Evolutionary conservation across 2,888 invertebrate genomes (phyloP), one percentile per base, ranked within the genome.

Genomic region (Scelioninae gen. 2): DNA sequence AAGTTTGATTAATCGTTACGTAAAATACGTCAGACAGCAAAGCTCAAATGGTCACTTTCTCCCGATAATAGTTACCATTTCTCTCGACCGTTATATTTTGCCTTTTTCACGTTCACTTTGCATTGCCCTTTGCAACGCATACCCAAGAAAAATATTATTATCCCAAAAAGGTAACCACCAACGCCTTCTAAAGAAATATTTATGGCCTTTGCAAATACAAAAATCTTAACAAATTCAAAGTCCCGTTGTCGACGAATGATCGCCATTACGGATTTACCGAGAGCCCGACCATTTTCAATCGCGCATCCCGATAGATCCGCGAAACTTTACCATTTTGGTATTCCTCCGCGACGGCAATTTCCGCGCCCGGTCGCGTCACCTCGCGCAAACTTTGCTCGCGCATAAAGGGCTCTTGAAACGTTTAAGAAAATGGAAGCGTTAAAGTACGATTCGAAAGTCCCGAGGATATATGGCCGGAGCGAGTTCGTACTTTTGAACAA

Each of bases 401-500:
- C 5, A 19, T 28, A 55, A 55, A 46, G 28, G 43, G 46, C 28
- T 46, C 22, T 19, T 41, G 48, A 39, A 57, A 57, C 57, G 57
- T 67, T 67, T 67, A 67, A 67, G 65, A 67, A 65, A 57, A 67
- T 57, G 50, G 39, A 50, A 67, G 57, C 33, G 57, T 39, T 57
- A 50, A 67, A 57, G 57, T 50, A 67, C 57, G 41, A 67, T 50
- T 57, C 57, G 13, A 45, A 58, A 58, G 67, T 58, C 67, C 37
- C 46, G 15, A 50, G 67, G 67, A 67, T 67, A 67, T 43, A 53
- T 35, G 39, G 15, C 41, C 31, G 10, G 4, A 10, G 25, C 50
- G 25, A 52, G 50, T 28, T 46, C 37, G 46, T 13, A 28, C 16
- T 13, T 18, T 19, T 16, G 53, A 60, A 15, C 45, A 19, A 60